phyloP scores from a whole-genome alignment of 2,113 vertebrate species.

The Neotragus pygmaeus region DNA sequence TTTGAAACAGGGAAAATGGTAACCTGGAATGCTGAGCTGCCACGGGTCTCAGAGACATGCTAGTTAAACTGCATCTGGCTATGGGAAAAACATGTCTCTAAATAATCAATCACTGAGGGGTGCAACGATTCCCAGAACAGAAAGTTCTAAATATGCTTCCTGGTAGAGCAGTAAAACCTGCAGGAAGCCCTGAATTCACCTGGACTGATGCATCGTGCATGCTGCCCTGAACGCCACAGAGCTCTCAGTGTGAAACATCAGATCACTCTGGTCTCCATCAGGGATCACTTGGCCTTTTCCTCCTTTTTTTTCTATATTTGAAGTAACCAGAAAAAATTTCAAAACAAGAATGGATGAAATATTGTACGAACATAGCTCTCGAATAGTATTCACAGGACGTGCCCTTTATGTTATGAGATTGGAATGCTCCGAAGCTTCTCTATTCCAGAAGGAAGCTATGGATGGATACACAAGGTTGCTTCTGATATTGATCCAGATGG shows the following conservation, averaged over 20 bases:
- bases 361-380: not conserved
- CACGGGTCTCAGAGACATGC: rapidly evolving
- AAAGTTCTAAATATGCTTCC: not conserved
- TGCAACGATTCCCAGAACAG: not conserved
- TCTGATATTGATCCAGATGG: not conserved
- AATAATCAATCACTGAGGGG: not conserved
- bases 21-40: rapidly evolving
- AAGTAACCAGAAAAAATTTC: not conserved
- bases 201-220: rapidly evolving
- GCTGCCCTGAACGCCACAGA: rapidly evolving
- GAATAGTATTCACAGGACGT: too few species aligned
- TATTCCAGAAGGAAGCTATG: not conserved
- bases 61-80: not conserved
- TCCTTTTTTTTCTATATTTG: not conserved
- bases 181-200: rapidly evolving
- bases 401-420: not conserved
- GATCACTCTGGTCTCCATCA: rapidly evolving
- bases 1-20: not conserved
- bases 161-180: not conserved
- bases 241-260: not conserved
- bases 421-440: not conserved
- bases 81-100: too few species aligned
- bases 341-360: not conserved
- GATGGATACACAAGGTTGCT: not conserved
- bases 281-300: not conserved